Evolutionary conservation across 2,888 invertebrate genomes (phyloP).

Genomic region (Dicranocentrus wangi): DNA sequence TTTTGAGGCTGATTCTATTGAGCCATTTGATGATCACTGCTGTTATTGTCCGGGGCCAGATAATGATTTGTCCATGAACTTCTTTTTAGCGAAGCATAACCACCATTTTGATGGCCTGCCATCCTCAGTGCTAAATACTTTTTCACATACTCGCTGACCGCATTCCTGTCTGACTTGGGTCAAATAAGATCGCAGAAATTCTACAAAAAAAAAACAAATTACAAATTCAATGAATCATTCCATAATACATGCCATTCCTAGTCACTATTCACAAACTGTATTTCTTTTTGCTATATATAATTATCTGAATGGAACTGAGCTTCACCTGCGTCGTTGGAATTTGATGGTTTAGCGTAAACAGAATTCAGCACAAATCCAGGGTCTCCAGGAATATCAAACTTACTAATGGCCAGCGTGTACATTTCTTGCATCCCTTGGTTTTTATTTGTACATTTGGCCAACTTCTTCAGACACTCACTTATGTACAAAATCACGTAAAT

Average conservation of each 20-base stretch:
- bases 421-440: slow-evolving; percentile 94
- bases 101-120: slow-evolving; percentile 99
- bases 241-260: not conserved
- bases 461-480: slow-evolving; percentile 95
- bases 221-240: not conserved
- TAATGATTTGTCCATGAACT: slow-evolving; percentile 99
- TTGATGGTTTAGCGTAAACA: slow-evolving; percentile 91
- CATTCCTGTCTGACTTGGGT: slow-evolving; percentile 97
- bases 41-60: slow-evolving; percentile 86
- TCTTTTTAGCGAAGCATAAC: slow-evolving; percentile 99
- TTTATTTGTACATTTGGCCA: slow-evolving; percentile 93
- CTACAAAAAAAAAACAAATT: slow-evolving; percentile 76
- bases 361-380: slow-evolving; percentile 94
- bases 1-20: not conserved
- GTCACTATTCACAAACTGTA: too few relatives aligned
- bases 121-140: slow-evolving; percentile 90
- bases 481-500: slow-evolving; percentile 98
- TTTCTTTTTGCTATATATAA: too few relatives aligned
- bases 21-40: not conserved
- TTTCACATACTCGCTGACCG: slow-evolving; percentile 91
- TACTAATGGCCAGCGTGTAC: slow-evolving; percentile 94
- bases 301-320: slow-evolving; percentile 20
- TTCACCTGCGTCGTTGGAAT: slow-evolving; percentile 86
- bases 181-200: slow-evolving; percentile 92
- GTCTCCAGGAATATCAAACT: slow-evolving; percentile 98